Evolutionary conservation across 1,140 invertebrate species (phyloP).

Genomic region (Eubasilissa regina): DNA sequence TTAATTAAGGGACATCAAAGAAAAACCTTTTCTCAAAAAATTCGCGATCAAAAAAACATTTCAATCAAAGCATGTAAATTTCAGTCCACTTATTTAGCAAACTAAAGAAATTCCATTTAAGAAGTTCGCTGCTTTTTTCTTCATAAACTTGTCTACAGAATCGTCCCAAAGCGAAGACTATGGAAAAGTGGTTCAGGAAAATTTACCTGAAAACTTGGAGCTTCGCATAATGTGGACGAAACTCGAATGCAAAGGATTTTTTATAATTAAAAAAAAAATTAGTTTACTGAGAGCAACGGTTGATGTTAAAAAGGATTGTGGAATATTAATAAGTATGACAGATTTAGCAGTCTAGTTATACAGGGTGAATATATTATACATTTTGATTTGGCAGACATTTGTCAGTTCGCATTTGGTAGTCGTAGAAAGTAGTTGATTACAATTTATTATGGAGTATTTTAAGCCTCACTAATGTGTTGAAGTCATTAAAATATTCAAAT

Average conservation of each 20-base stretch:
- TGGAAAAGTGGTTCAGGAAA: conserved; percentile 2
- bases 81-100: conserved; percentile 32
- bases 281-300: too few species aligned
- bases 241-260: conserved; percentile 23
- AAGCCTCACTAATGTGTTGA: too few species aligned
- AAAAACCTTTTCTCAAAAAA: not conserved
- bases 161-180: conserved; percentile 14
- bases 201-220: conserved; percentile 16
- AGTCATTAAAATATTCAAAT: too few species aligned
- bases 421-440: too few species aligned
- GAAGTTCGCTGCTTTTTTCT: conserved; percentile 11
- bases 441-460: too few species aligned
- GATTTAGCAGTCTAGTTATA: too few species aligned
- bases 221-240: not conserved
- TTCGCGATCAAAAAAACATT: conserved; percentile 21
- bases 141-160: conserved; percentile 14
- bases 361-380: too few species aligned
- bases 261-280: conserved; percentile 7
- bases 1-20: not conserved
- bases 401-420: too few species aligned
- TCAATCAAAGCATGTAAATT: conserved; percentile 44
- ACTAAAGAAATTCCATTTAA: conserved; percentile 42
- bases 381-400: too few species aligned
- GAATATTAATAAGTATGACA: too few species aligned
- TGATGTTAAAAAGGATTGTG: not conserved